phyloP scores from a whole-genome alignment of 2,888 invertebrate species.

The Cheilosia pagana region DNA sequence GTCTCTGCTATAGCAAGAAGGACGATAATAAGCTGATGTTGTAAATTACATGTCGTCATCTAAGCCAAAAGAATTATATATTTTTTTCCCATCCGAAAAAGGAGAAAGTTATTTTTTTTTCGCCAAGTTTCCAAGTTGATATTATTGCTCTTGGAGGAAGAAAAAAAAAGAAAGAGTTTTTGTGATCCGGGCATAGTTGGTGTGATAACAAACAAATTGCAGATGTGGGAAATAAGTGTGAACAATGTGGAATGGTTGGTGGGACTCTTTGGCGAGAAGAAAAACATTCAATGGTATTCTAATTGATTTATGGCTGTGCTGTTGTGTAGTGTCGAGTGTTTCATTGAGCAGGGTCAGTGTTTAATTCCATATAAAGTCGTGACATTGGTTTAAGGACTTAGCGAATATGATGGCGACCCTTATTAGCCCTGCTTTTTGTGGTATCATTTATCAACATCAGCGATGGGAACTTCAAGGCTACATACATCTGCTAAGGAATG shows the following conservation, averaged over 20 bases:
- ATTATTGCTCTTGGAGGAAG: slow-evolving; percentile 21
- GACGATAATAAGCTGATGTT: slow-evolving; percentile 72
- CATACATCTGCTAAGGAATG: not conserved
- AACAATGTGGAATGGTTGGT: slow-evolving; percentile 34
- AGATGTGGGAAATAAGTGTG: slow-evolving; percentile 63
- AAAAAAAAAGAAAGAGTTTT: not conserved
- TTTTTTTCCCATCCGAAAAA: slow-evolving; percentile 4
- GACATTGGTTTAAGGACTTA: not conserved
- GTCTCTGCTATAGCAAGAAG: slow-evolving; percentile 14
- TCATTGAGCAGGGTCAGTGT: not conserved
- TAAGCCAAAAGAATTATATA: slow-evolving; percentile 62
- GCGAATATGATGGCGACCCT: not conserved
- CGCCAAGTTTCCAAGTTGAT: slow-evolving; percentile 37
- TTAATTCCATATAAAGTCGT: not conserved
- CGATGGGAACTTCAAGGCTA: not conserved
- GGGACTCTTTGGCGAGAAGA: not conserved
- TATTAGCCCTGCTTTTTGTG: not conserved
- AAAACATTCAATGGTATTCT: slow-evolving; percentile 47
- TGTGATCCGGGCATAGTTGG: slow-evolving; percentile 27
- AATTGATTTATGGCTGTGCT: slow-evolving; percentile 54
- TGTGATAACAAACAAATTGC: slow-evolving; percentile 64
- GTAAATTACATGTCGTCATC: slow-evolving; percentile 72
- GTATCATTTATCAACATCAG: not conserved
- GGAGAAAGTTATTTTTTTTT: slow-evolving; percentile 17
- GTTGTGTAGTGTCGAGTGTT: slow-evolving; percentile 2